These are phyloP conservation scores for Peromyscus eremicus DNA, from an alignment of 2,797 vertebrate species.

Conservation along the genomic window DNA sequence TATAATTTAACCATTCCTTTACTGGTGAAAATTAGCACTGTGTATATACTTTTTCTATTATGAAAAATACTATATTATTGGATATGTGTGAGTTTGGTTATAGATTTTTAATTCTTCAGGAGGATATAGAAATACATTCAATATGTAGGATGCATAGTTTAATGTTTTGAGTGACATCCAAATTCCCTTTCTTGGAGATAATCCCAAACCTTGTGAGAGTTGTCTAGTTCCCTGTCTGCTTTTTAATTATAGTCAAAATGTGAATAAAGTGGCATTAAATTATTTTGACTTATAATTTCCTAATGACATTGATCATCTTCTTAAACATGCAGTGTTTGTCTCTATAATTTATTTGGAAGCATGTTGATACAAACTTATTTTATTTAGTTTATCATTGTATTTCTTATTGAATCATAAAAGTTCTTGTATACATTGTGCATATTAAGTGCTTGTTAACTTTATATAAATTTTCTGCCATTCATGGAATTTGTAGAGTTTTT, in stretches of 20 bases:
- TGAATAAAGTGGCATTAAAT: background rate
- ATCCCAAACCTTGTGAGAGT: background rate
- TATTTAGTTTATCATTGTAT: background rate
- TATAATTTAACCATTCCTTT: too few relatives aligned
- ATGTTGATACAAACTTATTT: background rate
- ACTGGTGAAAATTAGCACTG: background rate
- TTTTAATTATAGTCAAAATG: background rate
- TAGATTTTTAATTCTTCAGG: background rate
- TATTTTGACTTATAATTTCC: background rate
- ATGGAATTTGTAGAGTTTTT: background rate
- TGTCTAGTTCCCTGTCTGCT: background rate
- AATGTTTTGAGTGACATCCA: background rate
- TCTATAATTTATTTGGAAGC: background rate
- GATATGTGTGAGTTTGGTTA: background rate
- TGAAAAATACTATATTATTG: background rate
- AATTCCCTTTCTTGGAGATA: background rate
- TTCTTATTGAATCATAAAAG: background rate
- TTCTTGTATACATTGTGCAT: background rate
- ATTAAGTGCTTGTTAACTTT: background rate
- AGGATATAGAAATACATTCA: background rate
- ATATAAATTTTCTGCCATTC: background rate
- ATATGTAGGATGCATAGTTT: background rate
- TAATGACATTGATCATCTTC: background rate
- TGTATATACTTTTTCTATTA: background rate
- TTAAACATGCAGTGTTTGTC: background rate